Conservation (phyloP, 2,888 invertebrate genomes). For the Acronicta psi region DNA sequence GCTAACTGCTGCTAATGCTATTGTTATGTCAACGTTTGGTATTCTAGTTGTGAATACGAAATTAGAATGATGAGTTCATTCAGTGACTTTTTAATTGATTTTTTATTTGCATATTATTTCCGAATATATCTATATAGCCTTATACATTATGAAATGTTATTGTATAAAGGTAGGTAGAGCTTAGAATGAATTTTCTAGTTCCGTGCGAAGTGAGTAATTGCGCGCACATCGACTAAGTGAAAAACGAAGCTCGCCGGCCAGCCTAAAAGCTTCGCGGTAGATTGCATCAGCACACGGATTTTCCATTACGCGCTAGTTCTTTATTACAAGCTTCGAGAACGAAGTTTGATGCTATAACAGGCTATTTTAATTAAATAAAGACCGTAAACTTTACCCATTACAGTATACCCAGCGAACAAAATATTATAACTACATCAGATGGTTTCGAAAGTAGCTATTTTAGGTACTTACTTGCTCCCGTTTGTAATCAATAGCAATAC, state of each 20-base stretch:
- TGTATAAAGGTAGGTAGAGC: conserved; percentile 13
- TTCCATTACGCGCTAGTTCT: conserved; percentile 81
- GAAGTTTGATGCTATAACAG: conserved; percentile 56
- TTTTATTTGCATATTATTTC: not conserved
- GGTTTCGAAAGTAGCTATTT: too few relatives aligned
- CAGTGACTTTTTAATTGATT: not conserved
- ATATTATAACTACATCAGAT: conserved; percentile 25
- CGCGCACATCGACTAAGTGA: conserved; percentile 78
- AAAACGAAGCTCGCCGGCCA: conserved; percentile 75
- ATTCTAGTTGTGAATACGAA: conserved; percentile 6
- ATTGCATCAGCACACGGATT: conserved; percentile 87
- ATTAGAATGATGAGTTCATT: conserved; percentile 13
- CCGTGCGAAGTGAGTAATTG: conserved; percentile 75
- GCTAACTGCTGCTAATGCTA: conserved; percentile 23
- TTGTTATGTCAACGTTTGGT: conserved; percentile 21
- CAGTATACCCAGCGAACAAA: conserved; percentile 32
- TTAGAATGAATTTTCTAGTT: conserved; percentile 47
- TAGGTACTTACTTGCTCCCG: conserved; percentile 12
- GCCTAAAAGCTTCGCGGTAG: conserved; percentile 84
- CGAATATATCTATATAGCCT: too few relatives aligned
- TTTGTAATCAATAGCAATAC: conserved; percentile 34
- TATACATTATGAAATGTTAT: too few relatives aligned
- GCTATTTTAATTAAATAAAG: conserved; percentile 59
- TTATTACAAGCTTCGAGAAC: conserved; percentile 65
- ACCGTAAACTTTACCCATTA: conserved; percentile 34